Conservation (phyloP, 2,797 vertebrate species). For the Mycteria americana region DNA sequence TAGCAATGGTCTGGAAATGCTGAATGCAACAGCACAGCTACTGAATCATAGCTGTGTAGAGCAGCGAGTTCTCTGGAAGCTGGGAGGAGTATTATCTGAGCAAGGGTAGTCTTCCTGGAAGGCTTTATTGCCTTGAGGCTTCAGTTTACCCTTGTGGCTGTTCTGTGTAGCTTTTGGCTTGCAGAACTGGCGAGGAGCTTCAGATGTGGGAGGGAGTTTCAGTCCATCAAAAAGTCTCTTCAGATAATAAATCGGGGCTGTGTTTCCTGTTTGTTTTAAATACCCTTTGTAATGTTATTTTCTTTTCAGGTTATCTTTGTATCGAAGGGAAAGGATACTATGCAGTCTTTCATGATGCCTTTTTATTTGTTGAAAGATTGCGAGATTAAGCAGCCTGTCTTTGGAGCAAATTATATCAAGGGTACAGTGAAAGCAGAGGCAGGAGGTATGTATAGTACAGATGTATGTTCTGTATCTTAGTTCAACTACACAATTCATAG, state of each 20-base stretch:
- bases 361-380: constrained; percentile 96
- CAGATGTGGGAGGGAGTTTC: background rate
- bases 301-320: constrained; percentile 89
- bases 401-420: constrained; percentile 96
- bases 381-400: constrained; percentile 95
- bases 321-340: constrained; percentile 87
- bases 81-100: background rate
- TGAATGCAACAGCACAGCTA: background rate
- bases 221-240: background rate
- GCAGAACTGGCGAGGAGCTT: background rate
- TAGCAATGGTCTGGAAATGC: background rate
- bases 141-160: background rate
- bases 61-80: background rate
- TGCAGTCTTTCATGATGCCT: constrained; percentile 97
- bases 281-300: background rate
- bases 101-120: background rate
- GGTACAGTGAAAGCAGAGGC: constrained; percentile 88
- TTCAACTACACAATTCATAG: background rate
- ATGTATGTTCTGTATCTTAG: background rate
- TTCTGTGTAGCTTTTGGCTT: background rate
- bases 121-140: background rate
- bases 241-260: background rate
- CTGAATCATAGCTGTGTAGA: background rate
- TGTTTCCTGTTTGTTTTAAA: background rate
- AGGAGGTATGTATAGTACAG: constrained; percentile 78